phyloP scores from a whole-genome alignment of 2,797 vertebrate species.

The Leptoclinus maculatus region DNA sequence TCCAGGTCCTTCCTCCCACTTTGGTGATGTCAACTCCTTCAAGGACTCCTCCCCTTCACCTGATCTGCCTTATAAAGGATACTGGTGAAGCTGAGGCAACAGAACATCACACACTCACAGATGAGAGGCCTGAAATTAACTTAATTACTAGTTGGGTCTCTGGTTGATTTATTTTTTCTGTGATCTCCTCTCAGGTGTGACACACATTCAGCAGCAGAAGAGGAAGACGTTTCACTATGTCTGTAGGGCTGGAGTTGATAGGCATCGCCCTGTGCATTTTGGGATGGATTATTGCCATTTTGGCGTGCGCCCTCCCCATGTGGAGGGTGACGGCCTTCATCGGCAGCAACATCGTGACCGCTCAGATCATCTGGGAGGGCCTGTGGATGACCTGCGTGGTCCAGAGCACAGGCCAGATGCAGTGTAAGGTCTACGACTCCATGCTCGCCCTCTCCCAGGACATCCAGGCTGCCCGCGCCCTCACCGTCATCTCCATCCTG shows the following conservation, averaged over 20 bases:
- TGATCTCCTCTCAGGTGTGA: slow-evolving; percentile 45
- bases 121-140: slow-evolving; percentile 45
- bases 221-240: slow-evolving; percentile 83
- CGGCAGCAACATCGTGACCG: slow-evolving; percentile 93
- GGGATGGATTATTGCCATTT: slow-evolving; percentile 91
- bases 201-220: slow-evolving; percentile 21
- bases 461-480: slow-evolving; percentile 91
- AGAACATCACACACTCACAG: slow-evolving; percentile 62
- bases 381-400: slow-evolving; percentile 94
- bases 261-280: slow-evolving; percentile 88
- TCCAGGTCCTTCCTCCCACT: slow-evolving; percentile 67
- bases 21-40: slow-evolving; percentile 73
- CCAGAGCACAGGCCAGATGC: slow-evolving; percentile 93
- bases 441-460: slow-evolving; percentile 90
- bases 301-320: slow-evolving; percentile 92
- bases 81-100: slow-evolving; percentile 62
- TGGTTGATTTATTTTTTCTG: slow-evolving; percentile 13
- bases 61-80: slow-evolving; percentile 81
- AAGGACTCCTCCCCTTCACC: slow-evolving; percentile 80
- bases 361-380: slow-evolving; percentile 92
- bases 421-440: slow-evolving; percentile 92
- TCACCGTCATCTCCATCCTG: slow-evolving; percentile 91
- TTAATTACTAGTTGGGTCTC: slow-evolving; percentile 28
- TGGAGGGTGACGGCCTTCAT: slow-evolving; percentile 95
- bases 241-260: slow-evolving; percentile 91